Evolutionary conservation across 2,888 invertebrate genomes (phyloP).

Genomic region (Lycocerus yunnanus): DNA sequence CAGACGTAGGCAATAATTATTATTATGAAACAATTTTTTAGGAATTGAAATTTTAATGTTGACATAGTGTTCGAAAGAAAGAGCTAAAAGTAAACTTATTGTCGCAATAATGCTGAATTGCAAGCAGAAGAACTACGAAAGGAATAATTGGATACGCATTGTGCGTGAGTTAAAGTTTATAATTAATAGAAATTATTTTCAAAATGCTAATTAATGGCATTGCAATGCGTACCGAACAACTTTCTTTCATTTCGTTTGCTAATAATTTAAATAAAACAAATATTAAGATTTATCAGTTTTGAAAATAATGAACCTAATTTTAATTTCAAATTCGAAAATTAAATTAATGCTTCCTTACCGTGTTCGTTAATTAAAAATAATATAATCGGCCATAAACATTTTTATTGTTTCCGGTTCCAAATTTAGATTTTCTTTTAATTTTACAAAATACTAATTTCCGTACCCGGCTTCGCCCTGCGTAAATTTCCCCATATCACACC

Average conservation of each 20-base stretch:
- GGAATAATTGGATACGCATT: background rate
- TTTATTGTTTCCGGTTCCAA: background rate
- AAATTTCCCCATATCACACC: no score
- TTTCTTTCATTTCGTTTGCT: background rate
- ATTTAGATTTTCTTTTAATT: no score
- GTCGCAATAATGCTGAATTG: background rate
- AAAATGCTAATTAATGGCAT: background rate
- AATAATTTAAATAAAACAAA: background rate
- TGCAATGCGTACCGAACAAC: background rate
- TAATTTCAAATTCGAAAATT: background rate
- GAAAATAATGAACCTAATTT: background rate
- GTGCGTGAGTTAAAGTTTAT: background rate
- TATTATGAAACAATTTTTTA: no score
- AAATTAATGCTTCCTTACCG: background rate
- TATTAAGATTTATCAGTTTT: background rate
- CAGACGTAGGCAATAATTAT: no score
- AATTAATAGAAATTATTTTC: background rate
- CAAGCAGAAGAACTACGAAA: background rate
- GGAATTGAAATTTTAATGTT: no score
- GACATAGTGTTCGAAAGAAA: no score
- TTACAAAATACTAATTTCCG: no score
- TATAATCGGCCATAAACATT: background rate
- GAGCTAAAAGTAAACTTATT: no score
- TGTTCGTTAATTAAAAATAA: background rate
- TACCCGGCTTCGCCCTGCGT: no score